Percentiles rank a stretch among this genome's conserved stretches.
Evolutionary conservation across 2,113 vertebrate species (phyloP).

Genomic region (Panthera uncia): DNA sequence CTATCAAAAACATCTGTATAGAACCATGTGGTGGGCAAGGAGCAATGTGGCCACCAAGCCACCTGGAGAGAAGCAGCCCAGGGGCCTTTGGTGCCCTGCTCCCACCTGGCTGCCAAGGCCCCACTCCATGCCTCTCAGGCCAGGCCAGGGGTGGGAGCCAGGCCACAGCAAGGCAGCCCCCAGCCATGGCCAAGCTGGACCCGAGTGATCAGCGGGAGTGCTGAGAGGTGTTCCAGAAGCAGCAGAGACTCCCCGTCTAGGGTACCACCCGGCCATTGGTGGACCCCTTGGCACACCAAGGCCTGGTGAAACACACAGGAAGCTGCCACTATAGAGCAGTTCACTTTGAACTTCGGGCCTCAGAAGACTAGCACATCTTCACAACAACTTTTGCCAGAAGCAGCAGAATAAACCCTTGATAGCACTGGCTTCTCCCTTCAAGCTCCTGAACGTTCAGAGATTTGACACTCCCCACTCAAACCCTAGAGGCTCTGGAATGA

Average conservation of each 20-base stretch:
- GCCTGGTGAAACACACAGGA: neutral
- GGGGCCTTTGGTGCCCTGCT: neutral
- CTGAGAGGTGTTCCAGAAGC: neutral
- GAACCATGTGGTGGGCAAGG: neutral
- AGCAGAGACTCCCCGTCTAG: neutral
- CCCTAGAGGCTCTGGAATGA: neutral
- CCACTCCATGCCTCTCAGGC: neutral
- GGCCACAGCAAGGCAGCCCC: neutral
- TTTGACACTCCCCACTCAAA: neutral
- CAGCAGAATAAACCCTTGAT: neutral
- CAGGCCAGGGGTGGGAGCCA: neutral
- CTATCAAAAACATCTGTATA: neutral
- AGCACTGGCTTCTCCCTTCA: neutral
- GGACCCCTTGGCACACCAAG: neutral
- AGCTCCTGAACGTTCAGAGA: neutral
- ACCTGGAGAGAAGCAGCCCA: neutral
- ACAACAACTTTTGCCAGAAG: neutral
- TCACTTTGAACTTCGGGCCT: neutral
- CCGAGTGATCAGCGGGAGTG: neutral
- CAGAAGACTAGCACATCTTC: neutral
- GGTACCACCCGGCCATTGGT: neutral
- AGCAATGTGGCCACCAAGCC: neutral
- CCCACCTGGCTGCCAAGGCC: neutral
- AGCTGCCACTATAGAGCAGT: neutral
- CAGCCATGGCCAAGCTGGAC: neutral